These are phyloP conservation scores for Patella pellucida DNA, from an alignment of 2,888 invertebrate genomes.

Conservation along the genomic window DNA sequence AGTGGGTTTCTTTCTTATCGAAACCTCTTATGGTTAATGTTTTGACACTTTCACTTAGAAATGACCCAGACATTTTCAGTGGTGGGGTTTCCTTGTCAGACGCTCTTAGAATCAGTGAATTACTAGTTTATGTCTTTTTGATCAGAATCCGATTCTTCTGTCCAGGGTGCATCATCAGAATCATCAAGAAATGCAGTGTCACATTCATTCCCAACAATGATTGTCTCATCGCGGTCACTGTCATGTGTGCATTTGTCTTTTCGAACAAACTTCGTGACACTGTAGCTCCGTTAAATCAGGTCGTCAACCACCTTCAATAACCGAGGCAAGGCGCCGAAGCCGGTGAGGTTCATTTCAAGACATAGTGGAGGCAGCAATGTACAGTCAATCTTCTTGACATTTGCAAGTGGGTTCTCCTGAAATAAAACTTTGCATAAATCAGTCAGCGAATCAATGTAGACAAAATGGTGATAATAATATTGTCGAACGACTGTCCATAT, in stretches of 20 bases:
- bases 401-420: neutral
- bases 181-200: neutral
- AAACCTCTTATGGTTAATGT: too few relatives aligned
- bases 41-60: too few relatives aligned
- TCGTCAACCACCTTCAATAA: neutral
- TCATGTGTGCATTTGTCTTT: neutral
- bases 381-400: neutral
- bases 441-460: too few relatives aligned
- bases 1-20: too few relatives aligned
- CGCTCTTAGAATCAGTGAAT: too few relatives aligned
- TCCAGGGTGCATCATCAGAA: neutral
- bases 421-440: slow-evolving; percentile 9
- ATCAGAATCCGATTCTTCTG: too few relatives aligned
- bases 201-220: neutral
- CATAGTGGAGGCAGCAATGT: neutral
- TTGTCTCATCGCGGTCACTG: neutral
- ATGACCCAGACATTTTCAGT: too few relatives aligned
- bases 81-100: too few relatives aligned
- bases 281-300: neutral
- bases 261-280: neutral
- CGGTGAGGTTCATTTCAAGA: neutral
- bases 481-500: too few relatives aligned
- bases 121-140: too few relatives aligned
- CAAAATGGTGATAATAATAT: too few relatives aligned
- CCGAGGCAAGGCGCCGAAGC: neutral